These are phyloP conservation scores for Hafferia zeledoni DNA, from an alignment of 2,797 vertebrate species.

Conservation along the genomic window DNA sequence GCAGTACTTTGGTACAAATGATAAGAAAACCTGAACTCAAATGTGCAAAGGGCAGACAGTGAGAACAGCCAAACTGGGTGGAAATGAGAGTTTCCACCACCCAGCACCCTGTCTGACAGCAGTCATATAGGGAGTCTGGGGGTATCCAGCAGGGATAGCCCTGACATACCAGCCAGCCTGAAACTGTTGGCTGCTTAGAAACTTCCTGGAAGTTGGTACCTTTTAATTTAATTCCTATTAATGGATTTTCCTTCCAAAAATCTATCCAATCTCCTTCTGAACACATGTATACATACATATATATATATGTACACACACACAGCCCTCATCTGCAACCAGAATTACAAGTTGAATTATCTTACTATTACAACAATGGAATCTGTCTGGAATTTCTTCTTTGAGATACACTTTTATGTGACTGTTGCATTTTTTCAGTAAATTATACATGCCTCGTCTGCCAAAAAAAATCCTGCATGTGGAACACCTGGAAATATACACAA, in stretches of 20 bases:
- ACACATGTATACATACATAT: conserved; percentile 65
- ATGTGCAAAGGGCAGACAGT: background rate
- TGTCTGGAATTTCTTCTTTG: conserved; percentile 84
- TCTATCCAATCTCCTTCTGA: background rate
- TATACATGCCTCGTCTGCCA: conserved; percentile 76
- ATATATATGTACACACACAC: conserved; percentile 11
- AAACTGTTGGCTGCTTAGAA: background rate
- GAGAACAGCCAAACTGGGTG: background rate
- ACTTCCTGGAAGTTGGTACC: background rate
- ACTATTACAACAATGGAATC: conserved; percentile 87
- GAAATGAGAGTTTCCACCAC: background rate
- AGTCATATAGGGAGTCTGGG: fast-evolving
- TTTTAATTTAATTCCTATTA: background rate
- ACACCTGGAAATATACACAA: background rate
- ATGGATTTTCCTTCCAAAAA: background rate
- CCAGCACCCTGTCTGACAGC: background rate
- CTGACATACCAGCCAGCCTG: background rate
- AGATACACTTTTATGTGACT: conserved; percentile 83
- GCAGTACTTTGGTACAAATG: background rate
- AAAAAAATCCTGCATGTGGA: background rate
- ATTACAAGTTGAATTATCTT: conserved; percentile 85
- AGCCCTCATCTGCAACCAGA: conserved; percentile 88
- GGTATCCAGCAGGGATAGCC: background rate
- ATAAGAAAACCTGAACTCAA: background rate
- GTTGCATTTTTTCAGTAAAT: conserved; percentile 75